These are phyloP conservation scores for Lamproptera curius DNA, from an alignment of 2,888 invertebrate species.

Conservation along the genomic window DNA sequence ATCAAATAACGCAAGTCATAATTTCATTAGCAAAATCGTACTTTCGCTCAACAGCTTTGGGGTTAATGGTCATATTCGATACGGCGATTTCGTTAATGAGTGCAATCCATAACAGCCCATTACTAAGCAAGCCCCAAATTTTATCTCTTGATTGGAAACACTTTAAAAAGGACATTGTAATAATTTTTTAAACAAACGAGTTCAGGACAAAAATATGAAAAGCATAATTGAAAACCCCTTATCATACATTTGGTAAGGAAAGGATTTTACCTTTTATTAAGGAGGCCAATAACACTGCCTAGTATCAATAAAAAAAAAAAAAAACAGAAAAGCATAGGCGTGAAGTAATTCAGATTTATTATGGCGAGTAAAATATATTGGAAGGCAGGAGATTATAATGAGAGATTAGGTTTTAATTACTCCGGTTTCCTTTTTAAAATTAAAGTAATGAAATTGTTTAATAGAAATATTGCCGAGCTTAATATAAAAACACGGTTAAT, in stretches of 20 bases:
- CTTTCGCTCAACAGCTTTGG: slow-evolving; percentile 12
- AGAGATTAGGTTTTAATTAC: slow-evolving; percentile 73
- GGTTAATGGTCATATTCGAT: slow-evolving; percentile 19
- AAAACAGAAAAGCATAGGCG: slow-evolving; percentile 27
- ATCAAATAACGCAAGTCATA: slow-evolving; percentile 14
- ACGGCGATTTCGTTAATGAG: slow-evolving; percentile 19
- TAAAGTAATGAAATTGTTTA: neutral
- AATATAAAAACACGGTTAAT: no score
- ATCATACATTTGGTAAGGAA: no score
- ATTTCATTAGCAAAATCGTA: slow-evolving; percentile 19
- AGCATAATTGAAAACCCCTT: no score
- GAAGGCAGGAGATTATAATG: slow-evolving; percentile 71
- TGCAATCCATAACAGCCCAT: slow-evolving; percentile 15
- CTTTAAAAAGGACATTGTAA: no score
- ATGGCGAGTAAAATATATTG: slow-evolving; percentile 56
- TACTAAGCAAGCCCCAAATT: slow-evolving; percentile 13
- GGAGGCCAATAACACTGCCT: no score
- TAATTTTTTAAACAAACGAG: no score
- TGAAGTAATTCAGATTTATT: slow-evolving; percentile 67
- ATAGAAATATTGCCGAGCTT: no score
- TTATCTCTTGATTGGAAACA: slow-evolving; percentile 1
- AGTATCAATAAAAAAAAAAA: no score
- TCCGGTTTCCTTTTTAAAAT: neutral
- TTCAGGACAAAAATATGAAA: neutral
- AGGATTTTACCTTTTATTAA: no score